These are phyloP conservation scores for Bombus polaris DNA, from an alignment of 1,140 invertebrate genomes.

Conservation along the genomic window DNA sequence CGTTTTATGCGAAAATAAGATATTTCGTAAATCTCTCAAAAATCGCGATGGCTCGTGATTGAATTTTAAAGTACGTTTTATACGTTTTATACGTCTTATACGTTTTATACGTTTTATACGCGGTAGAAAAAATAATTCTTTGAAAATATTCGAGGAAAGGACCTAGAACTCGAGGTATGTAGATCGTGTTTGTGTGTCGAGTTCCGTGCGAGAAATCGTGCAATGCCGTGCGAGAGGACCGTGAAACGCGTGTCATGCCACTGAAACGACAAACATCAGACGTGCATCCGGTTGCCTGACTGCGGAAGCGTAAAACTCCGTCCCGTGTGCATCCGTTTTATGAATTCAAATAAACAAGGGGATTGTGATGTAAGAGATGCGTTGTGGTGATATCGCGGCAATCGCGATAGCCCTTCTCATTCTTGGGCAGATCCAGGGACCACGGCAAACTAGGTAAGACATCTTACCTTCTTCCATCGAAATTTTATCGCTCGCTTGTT, in stretches of 20 bases:
- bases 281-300: conserved; percentile 50
- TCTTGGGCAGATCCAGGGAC: conserved; percentile 79
- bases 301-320: conserved; percentile 57
- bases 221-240: conserved; percentile 37
- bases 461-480: neutral
- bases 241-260: conserved; percentile 51
- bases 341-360: conserved; percentile 76
- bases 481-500: too few species aligned
- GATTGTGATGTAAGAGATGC: conserved; percentile 83
- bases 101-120: too few species aligned
- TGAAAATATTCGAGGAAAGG: too few species aligned
- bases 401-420: conserved; percentile 82
- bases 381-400: conserved; percentile 82
- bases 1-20: too few species aligned
- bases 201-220: conserved; percentile 30
- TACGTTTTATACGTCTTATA: too few species aligned
- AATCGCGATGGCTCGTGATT: too few species aligned
- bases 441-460: conserved; percentile 78
- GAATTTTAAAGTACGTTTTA: too few species aligned
- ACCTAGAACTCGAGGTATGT: neutral
- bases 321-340: conserved; percentile 69
- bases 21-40: too few species aligned
- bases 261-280: conserved; percentile 51
- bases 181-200: neutral
- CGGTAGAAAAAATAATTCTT: too few species aligned